phyloP scores from a whole-genome alignment of 2,797 vertebrate genomes.

The Myotis myotis region DNA sequence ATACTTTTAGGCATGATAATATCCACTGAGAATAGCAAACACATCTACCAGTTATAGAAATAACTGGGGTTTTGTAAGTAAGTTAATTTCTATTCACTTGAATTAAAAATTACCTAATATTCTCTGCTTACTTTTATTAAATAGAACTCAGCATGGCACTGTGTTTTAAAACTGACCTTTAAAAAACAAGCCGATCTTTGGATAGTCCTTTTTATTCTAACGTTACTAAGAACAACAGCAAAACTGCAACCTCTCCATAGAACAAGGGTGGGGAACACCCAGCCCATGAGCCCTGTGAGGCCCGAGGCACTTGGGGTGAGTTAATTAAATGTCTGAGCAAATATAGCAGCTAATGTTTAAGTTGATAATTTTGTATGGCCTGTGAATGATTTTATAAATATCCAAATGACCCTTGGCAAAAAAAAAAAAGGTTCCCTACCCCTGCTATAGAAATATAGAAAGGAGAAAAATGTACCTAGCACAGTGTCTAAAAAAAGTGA shows the following conservation, averaged over 20 bases:
- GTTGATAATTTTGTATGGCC: too few relatives aligned
- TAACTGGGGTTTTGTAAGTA: background rate
- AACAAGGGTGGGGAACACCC: too few relatives aligned
- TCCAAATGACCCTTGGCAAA: too few relatives aligned
- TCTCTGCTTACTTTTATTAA: constrained; percentile 14
- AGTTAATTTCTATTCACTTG: background rate
- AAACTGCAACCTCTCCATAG: background rate
- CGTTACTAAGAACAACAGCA: background rate
- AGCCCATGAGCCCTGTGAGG: too few relatives aligned
- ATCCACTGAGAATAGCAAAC: background rate
- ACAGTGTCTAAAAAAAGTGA: background rate
- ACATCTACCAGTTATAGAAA: background rate
- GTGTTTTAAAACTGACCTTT: background rate
- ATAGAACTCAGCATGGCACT: background rate
- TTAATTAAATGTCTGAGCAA: too few relatives aligned
- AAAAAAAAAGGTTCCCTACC: too few relatives aligned
- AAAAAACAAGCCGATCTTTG: background rate
- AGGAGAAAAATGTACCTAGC: background rate
- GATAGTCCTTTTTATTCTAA: background rate
- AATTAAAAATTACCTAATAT: background rate
- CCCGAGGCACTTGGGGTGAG: too few relatives aligned
- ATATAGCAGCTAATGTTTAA: too few relatives aligned
- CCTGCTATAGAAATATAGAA: background rate
- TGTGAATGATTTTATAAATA: too few relatives aligned
- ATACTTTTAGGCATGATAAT: background rate